These are phyloP conservation scores for Torymus texanus DNA, from an alignment of 2,888 invertebrate species.

Conservation along the genomic window DNA sequence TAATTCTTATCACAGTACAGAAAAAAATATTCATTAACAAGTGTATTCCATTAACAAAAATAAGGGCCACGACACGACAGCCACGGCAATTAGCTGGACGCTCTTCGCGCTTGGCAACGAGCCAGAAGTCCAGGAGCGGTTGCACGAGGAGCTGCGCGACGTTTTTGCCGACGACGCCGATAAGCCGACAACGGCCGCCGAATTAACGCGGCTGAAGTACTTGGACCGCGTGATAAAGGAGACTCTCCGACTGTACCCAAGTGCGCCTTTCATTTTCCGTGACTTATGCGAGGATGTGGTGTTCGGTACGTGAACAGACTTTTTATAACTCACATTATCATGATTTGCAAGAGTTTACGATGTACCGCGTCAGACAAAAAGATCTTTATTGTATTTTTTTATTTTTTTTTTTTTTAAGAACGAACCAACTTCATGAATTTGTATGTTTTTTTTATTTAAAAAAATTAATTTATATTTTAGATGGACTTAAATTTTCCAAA, in stretches of 20 bases:
- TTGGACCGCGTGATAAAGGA: slow-evolving; percentile 79
- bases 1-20: too few relatives aligned
- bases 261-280: slow-evolving; percentile 77
- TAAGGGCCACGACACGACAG: slow-evolving; percentile 77
- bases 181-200: slow-evolving; percentile 65
- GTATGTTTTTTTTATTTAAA: too few relatives aligned
- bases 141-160: slow-evolving; percentile 73
- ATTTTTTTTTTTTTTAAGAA: too few relatives aligned
- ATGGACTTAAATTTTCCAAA: slow-evolving; percentile 72
- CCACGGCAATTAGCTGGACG: slow-evolving; percentile 76
- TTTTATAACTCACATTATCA: not conserved
- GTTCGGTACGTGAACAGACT: slow-evolving; percentile 66
- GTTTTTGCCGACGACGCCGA: slow-evolving; percentile 69
- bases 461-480: slow-evolving; percentile 61
- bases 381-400: too few relatives aligned
- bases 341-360: not conserved
- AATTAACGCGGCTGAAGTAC: slow-evolving; percentile 75
- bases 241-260: slow-evolving; percentile 77
- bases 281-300: slow-evolving; percentile 74
- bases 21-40: not conserved
- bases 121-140: slow-evolving; percentile 75
- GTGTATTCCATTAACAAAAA: slow-evolving; percentile 2
- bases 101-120: slow-evolving; percentile 76
- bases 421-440: too few relatives aligned
- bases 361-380: too few relatives aligned